Conservation (phyloP, 2,113 vertebrate species). For the Pelmatolapia mariae region DNA sequence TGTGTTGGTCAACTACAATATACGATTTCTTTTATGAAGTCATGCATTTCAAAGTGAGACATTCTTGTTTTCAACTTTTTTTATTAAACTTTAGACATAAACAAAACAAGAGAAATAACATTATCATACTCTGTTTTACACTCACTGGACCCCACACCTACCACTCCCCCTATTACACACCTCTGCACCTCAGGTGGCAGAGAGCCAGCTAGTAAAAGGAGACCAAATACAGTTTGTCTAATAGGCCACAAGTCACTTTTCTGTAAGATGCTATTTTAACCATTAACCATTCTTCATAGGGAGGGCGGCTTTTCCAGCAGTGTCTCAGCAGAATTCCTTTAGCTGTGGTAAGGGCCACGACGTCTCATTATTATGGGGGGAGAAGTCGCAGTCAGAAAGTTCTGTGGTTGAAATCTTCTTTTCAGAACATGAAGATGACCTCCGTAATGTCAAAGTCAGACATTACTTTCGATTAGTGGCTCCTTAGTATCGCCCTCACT, state of each 20-base stretch:
- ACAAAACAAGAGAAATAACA: not conserved
- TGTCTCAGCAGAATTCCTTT: not conserved
- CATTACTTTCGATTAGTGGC: not conserved
- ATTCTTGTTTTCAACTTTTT: not conserved
- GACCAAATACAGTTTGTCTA: not conserved
- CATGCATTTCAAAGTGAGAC: not conserved
- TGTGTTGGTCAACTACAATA: not conserved
- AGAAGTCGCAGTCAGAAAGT: rapidly evolving
- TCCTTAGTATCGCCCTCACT: not conserved
- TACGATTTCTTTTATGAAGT: not conserved
- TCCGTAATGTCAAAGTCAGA: not conserved
- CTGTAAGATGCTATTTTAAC: not conserved
- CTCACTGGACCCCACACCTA: not conserved
- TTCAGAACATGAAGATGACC: not conserved
- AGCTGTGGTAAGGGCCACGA: not conserved
- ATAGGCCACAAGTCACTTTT: not conserved
- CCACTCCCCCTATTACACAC: not conserved
- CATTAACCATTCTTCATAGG: not conserved
- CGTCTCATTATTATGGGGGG: not conserved
- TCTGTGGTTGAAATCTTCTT: not conserved
- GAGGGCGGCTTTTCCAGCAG: not conserved
- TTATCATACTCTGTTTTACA: not conserved
- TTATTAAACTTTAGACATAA: not conserved
- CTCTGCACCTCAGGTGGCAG: not conserved
- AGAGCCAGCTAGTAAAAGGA: not conserved